These are phyloP conservation scores for Clarias macrocephalus DNA, from an alignment of 2,113 vertebrate genomes.

Conservation along the genomic window DNA sequence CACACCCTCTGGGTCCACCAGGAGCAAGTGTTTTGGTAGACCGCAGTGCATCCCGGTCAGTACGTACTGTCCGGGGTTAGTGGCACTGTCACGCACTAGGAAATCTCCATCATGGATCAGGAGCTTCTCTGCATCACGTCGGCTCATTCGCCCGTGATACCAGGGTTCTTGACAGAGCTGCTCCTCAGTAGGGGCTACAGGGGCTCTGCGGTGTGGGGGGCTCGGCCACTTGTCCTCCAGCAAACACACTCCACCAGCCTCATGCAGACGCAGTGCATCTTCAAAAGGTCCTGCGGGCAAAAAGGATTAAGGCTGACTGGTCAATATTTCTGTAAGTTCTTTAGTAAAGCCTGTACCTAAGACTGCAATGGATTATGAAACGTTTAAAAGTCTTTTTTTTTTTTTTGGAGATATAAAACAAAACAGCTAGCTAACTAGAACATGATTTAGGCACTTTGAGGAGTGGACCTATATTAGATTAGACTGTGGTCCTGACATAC, in stretches of 20 bases:
- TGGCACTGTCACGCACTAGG: conserved; percentile 91
- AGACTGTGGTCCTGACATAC: conserved; percentile 68
- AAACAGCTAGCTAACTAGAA: not conserved
- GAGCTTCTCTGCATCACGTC: conserved; percentile 85
- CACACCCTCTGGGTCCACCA: conserved; percentile 97
- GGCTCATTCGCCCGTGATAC: conserved; percentile 96
- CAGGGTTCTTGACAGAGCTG: conserved; percentile 86
- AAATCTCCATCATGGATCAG: conserved; percentile 89
- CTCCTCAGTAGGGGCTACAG: conserved; percentile 89
- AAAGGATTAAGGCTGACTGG: not conserved
- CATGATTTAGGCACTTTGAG: no score
- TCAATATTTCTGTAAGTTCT: not conserved
- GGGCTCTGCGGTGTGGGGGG: conserved; percentile 84
- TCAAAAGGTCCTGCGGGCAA: conserved; percentile 84
- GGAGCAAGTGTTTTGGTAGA: conserved; percentile 91
- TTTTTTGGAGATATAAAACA: not conserved
- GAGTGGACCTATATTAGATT: not conserved
- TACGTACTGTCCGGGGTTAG: conserved; percentile 93
- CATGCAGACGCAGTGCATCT: conserved; percentile 90
- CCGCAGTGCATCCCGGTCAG: conserved; percentile 92
- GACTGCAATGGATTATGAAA: not conserved
- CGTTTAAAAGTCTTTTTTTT: not conserved
- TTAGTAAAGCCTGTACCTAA: not conserved
- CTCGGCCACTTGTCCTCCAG: conserved; percentile 89
- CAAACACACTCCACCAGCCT: conserved; percentile 66